These are phyloP conservation scores for Hypsibius dujardini DNA, from an alignment of 1,140 invertebrate species.

Conservation along the genomic window DNA sequence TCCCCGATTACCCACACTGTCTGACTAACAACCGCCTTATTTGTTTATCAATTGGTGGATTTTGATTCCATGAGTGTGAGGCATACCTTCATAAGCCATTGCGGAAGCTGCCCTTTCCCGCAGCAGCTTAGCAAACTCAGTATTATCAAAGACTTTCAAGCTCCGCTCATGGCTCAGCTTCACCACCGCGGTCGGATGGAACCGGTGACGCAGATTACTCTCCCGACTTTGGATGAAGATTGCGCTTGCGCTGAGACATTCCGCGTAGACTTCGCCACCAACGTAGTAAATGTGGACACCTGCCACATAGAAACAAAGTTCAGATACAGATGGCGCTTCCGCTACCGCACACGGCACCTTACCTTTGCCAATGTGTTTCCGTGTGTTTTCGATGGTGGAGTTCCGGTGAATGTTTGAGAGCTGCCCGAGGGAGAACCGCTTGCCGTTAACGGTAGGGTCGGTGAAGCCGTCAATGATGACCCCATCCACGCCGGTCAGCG, in stretches of 20 bases:
- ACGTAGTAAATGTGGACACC: constrained; percentile 37
- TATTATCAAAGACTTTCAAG: constrained; percentile 31
- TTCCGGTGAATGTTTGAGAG: constrained; percentile 92
- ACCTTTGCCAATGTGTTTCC: constrained; percentile 86
- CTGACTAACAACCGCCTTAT: no score
- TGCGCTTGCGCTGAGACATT: constrained; percentile 35
- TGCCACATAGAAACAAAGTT: constrained; percentile 24
- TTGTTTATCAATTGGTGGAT: no score
- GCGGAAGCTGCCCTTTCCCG: constrained; percentile 27
- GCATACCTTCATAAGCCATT: constrained; percentile 33
- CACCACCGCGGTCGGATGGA: constrained; percentile 38
- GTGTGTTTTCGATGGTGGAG: constrained; percentile 89
- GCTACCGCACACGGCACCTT: constrained; percentile 17
- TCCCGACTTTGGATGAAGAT: constrained; percentile 32
- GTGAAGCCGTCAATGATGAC: constrained; percentile 91
- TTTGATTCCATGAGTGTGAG: no score
- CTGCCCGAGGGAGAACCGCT: constrained; percentile 80
- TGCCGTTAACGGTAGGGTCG: constrained; percentile 61
- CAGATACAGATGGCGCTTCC: background rate
- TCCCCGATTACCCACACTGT: no score
- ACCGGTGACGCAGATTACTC: constrained; percentile 34
- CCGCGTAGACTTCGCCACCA: constrained; percentile 36
- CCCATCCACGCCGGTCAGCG: constrained; percentile 57
- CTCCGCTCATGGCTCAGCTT: constrained; percentile 32
- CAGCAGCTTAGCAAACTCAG: constrained; percentile 29